Evolutionary conservation across 92 coral and sea anemone genomes (phyloP).

Genomic region (Blastomussa wellsi): DNA sequence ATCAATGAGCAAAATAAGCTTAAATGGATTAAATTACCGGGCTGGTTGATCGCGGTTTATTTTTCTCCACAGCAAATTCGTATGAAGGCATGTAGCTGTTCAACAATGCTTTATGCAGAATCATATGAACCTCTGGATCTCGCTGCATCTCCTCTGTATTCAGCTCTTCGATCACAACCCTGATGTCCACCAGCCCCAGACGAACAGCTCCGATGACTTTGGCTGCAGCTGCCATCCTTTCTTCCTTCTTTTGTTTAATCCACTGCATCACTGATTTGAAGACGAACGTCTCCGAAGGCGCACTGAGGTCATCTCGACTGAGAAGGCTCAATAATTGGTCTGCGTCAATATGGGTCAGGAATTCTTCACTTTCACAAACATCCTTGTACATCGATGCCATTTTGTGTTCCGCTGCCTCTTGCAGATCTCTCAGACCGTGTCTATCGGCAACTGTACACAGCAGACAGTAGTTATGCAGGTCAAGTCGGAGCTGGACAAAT

Average conservation of each 20-base stretch:
- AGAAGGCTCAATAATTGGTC: constrained; percentile 45
- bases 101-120: not conserved
- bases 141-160: constrained; percentile 6
- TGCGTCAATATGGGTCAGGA: constrained; percentile 38
- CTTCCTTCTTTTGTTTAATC: constrained; percentile 37
- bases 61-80: not conserved
- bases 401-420: constrained; percentile 17
- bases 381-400: constrained; percentile 41
- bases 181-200: constrained; percentile 27
- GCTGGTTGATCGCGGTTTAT: not conserved
- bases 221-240: constrained; percentile 39
- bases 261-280: constrained; percentile 47
- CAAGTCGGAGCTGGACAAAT: not conserved
- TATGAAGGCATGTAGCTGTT: not conserved
- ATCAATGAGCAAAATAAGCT: too few species aligned
- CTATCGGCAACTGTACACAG: not conserved
- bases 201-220: constrained; percentile 44
- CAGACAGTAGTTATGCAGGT: not conserved
- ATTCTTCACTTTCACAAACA: constrained; percentile 55
- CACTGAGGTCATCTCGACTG: constrained; percentile 58
- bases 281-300: constrained; percentile 64
- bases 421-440: not conserved
- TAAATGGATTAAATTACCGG: not conserved
- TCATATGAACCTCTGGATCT: not conserved
- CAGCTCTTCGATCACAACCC: constrained; percentile 5